Evolutionary conservation across 1,140 invertebrate species (phyloP).

Genomic region (Drosophila bifasciata): DNA sequence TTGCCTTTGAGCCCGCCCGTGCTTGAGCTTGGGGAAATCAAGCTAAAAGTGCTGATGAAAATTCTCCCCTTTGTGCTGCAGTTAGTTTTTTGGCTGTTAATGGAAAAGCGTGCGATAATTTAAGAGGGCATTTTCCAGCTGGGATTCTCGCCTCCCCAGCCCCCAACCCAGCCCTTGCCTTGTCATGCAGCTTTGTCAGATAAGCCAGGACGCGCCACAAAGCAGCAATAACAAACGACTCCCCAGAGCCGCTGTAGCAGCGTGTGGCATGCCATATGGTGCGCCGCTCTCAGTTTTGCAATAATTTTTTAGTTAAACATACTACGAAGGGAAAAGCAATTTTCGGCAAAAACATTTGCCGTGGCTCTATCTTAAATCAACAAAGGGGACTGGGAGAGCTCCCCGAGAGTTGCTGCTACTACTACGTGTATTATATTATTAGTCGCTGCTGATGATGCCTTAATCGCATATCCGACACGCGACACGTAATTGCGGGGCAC

Average conservation of each 20-base stretch:
- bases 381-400: slow-evolving; percentile 15
- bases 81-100: slow-evolving; percentile 53
- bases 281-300: slow-evolving; percentile 39
- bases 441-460: slow-evolving; percentile 41
- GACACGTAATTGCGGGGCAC: slow-evolving; percentile 47
- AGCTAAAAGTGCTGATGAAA: slow-evolving; percentile 54
- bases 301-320: slow-evolving; percentile 68
- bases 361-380: slow-evolving; percentile 54
- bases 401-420: slow-evolving; percentile 1
- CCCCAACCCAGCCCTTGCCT: not conserved
- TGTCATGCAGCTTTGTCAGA: slow-evolving; percentile 44
- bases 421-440: slow-evolving; percentile 34
- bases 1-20: not conserved
- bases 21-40: slow-evolving; percentile 58
- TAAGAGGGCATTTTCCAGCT: slow-evolving; percentile 48
- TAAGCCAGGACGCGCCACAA: slow-evolving; percentile 40
- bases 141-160: not conserved
- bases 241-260: slow-evolving; percentile 39
- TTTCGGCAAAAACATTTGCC: slow-evolving; percentile 32
- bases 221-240: slow-evolving; percentile 71
- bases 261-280: slow-evolving; percentile 35
- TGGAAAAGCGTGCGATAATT: slow-evolving; percentile 54
- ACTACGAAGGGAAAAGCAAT: slow-evolving; percentile 39
- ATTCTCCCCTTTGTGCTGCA: slow-evolving; percentile 23
- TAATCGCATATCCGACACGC: slow-evolving; percentile 55